phyloP scores from a whole-genome alignment of 2,888 invertebrate species.

The Bursaphelenchus okinawaensis region DNA sequence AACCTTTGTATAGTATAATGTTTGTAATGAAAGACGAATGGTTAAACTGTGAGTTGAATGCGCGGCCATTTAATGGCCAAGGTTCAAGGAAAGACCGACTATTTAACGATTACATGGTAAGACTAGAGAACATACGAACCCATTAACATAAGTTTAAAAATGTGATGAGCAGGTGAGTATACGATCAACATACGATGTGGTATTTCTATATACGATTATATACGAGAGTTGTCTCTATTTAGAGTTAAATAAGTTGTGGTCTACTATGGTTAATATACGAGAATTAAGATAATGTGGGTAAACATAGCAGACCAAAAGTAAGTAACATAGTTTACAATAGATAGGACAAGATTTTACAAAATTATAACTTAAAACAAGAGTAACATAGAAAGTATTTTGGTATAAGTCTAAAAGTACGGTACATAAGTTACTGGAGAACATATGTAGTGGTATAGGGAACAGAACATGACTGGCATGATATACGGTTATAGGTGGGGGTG shows the following conservation, averaged over 20 bases:
- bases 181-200: not conserved
- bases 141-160: not conserved
- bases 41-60: not conserved
- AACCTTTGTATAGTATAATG: not conserved
- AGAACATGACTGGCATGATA: not conserved
- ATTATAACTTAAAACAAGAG: no score
- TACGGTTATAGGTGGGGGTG: not conserved
- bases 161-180: not conserved
- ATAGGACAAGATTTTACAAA: no score
- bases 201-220: no score
- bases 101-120: not conserved
- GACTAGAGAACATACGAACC: not conserved
- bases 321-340: no score
- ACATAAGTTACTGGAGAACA: not conserved
- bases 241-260: no score
- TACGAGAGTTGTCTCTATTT: no score
- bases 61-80: not conserved
- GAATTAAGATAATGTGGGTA: no score
- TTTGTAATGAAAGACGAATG: not conserved
- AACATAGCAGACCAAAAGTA: no score
- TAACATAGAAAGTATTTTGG: no score
- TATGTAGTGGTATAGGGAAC: not conserved
- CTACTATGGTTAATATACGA: no score
- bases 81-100: not conserved
- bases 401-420: not conserved